These are phyloP conservation scores for Lasioglossum oenotherae DNA, from an alignment of 2,888 invertebrate genomes.

Conservation along the genomic window DNA sequence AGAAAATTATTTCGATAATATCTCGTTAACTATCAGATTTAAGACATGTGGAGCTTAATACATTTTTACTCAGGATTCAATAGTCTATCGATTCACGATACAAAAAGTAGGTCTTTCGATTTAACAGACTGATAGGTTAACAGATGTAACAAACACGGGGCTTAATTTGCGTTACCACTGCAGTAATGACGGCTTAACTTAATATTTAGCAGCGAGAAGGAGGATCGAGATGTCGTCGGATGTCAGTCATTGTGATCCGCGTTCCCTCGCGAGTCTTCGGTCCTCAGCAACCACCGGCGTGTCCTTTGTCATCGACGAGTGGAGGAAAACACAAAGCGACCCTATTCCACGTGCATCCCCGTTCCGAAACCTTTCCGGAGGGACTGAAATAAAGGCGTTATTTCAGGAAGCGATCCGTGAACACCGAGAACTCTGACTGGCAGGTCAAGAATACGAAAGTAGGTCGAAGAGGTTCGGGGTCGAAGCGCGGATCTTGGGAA, in stretches of 20 bases:
- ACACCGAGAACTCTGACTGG: background rate
- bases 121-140: too few species aligned
- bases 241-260: background rate
- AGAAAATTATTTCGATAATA: too few species aligned
- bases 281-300: background rate
- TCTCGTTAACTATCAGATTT: too few species aligned
- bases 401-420: background rate
- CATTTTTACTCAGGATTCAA: too few species aligned
- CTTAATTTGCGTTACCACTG: too few species aligned
- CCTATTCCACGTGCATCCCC: background rate
- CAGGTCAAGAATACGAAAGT: constrained; percentile 9
- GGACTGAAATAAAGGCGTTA: constrained; percentile 17
- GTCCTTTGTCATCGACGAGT: background rate
- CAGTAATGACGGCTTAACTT: background rate
- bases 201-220: background rate
- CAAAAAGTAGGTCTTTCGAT: too few species aligned
- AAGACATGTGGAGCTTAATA: too few species aligned
- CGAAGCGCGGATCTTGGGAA: background rate
- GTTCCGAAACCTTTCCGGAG: background rate
- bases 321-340: background rate
- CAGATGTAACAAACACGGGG: background rate
- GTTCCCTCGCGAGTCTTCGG: background rate
- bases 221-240: background rate
- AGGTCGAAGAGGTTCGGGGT: background rate
- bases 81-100: too few species aligned